Conservation (phyloP, 2,113 vertebrate genomes). For the Ginglymostoma cirratum region DNA sequence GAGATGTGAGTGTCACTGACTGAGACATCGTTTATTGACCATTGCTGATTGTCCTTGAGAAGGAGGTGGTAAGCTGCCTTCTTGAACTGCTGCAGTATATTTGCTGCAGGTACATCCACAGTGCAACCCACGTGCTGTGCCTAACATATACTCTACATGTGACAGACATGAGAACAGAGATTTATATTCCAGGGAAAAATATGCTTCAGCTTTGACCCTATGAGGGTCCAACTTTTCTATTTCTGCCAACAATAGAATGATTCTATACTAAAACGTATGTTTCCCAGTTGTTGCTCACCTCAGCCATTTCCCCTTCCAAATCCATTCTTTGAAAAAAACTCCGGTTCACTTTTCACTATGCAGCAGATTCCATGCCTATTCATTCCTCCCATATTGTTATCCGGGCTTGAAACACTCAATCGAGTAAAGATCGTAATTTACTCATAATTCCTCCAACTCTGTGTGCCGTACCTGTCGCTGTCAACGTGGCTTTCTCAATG, state of each 20-base stretch:
- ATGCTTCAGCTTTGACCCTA: neutral
- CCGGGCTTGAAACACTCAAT: neutral
- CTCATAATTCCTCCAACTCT: neutral
- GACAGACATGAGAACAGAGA: neutral
- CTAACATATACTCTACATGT: neutral
- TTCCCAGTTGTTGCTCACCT: too few relatives aligned
- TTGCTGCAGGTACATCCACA: too few relatives aligned
- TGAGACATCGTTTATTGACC: too few relatives aligned
- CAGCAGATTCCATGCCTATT: neutral
- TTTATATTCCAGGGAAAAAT: neutral
- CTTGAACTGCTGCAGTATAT: too few relatives aligned
- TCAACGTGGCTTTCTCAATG: neutral
- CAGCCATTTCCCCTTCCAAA: neutral
- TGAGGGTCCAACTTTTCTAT: neutral
- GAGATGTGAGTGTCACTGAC: too few relatives aligned
- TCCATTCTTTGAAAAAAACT: neutral
- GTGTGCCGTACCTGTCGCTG: neutral
- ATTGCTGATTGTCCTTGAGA: too few relatives aligned
- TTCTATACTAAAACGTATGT: neutral
- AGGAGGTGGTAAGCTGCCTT: too few relatives aligned
- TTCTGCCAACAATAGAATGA: neutral
- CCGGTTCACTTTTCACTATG: neutral
- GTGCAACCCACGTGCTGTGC: too few relatives aligned
- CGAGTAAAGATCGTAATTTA: neutral
- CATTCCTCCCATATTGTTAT: neutral